phyloP scores from a whole-genome alignment of 2,113 vertebrate genomes.

The Limnothrissa miodon region DNA sequence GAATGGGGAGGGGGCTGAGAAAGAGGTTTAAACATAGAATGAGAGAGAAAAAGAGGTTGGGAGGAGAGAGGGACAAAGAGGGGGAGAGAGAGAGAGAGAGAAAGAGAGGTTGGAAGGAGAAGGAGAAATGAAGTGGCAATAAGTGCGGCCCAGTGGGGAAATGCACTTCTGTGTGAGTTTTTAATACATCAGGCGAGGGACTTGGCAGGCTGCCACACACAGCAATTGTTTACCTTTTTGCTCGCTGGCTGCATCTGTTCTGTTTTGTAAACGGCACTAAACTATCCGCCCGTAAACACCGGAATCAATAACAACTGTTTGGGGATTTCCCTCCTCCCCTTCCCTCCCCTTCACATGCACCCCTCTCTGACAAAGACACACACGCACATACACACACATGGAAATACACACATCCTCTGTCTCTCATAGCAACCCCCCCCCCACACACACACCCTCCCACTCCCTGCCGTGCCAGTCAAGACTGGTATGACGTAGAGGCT shows the following conservation, averaged over 20 bases:
- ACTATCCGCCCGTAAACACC: slow-evolving; percentile 89
- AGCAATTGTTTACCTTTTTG: slow-evolving; percentile 99
- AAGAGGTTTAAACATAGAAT: slow-evolving; percentile 50
- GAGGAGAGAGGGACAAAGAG: slow-evolving; percentile 70
- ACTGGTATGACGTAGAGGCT: slow-evolving; percentile 44
- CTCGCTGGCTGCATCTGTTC: slow-evolving; percentile 98
- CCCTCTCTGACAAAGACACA: background rate
- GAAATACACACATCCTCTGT: slow-evolving; percentile 21
- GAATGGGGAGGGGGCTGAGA: slow-evolving; percentile 53
- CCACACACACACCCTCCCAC: no score
- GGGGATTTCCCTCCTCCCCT: slow-evolving; percentile 85
- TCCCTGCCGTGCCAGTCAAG: slow-evolving; percentile 65
- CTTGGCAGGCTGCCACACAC: slow-evolving; percentile 93
- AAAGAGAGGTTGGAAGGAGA: background rate
- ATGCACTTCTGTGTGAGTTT: slow-evolving; percentile 95
- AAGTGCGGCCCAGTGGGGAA: slow-evolving; percentile 97
- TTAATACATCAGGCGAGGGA: slow-evolving; percentile 93
- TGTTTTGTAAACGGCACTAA: slow-evolving; percentile 97
- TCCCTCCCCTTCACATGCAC: slow-evolving; percentile 29
- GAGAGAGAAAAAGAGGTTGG: slow-evolving; percentile 26
- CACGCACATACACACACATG: background rate
- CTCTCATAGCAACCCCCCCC: background rate
- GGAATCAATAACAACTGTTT: slow-evolving; percentile 98
- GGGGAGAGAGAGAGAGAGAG: slow-evolving; percentile 41
- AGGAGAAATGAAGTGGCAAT: slow-evolving; percentile 99